These are phyloP conservation scores for Manis javanica DNA, from an alignment of 2,797 vertebrate genomes.

Conservation along the genomic window DNA sequence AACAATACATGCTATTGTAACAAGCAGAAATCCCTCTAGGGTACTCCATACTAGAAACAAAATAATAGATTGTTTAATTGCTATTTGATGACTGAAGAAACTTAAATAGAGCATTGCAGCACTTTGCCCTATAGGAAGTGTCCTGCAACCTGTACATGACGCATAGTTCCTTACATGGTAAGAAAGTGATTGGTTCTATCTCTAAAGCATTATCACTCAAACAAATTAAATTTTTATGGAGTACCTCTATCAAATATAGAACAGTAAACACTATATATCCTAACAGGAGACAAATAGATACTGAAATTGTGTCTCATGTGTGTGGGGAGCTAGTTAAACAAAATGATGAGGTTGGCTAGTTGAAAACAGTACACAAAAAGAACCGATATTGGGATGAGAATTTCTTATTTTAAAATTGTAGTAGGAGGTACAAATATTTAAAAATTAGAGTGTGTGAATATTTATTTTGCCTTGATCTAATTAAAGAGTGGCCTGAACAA, in stretches of 20 bases:
- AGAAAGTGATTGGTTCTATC: slow-evolving; percentile 8
- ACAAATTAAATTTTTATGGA: slow-evolving; percentile 22
- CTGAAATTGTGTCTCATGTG: background rate
- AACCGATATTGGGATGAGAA: background rate
- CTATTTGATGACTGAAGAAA: background rate
- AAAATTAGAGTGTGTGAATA: slow-evolving; percentile 65
- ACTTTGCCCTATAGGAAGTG: background rate
- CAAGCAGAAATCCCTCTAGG: background rate
- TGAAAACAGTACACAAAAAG: slow-evolving; percentile 20
- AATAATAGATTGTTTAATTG: slow-evolving; percentile 38
- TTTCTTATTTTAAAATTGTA: slow-evolving; percentile 55
- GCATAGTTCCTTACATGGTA: background rate
- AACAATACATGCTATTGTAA: background rate
- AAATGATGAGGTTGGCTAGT: background rate
- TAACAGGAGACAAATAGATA: background rate
- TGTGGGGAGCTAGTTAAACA: background rate
- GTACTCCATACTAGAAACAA: background rate
- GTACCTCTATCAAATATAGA: background rate
- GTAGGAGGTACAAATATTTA: slow-evolving; percentile 43
- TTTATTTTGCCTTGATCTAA: slow-evolving; percentile 72
- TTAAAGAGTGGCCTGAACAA: slow-evolving; percentile 77
- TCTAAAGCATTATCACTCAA: background rate
- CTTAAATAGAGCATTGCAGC: background rate
- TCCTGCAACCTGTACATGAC: background rate
- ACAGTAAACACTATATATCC: background rate